A percentile compares a stretch with the other conserved stretches of the same genome.
phyloP scores from a whole-genome alignment of 2,888 invertebrate genomes.

The Caenorhabditis angaria region DNA sequence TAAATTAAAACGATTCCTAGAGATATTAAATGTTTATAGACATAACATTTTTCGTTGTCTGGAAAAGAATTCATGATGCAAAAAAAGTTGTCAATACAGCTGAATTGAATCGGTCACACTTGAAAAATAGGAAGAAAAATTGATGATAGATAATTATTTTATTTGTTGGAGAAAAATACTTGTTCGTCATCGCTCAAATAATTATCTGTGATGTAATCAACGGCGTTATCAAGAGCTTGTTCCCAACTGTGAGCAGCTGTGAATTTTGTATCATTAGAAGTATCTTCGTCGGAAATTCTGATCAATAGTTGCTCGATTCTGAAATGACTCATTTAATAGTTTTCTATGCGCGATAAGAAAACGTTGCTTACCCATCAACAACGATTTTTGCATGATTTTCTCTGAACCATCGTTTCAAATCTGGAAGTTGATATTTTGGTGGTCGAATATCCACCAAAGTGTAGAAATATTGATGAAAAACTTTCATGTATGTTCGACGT shows the following conservation, averaged over 20 bases:
- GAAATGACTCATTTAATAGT: constrained; percentile 13
- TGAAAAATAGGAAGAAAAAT: not conserved
- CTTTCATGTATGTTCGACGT: constrained; percentile 48
- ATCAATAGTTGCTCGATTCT: constrained; percentile 46
- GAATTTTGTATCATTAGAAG: constrained; percentile 8
- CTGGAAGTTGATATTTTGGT: constrained; percentile 47
- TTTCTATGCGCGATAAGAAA: not conserved
- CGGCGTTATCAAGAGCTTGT: constrained; percentile 44
- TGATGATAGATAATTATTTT: no score
- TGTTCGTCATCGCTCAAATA: constrained; percentile 55
- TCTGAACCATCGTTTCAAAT: constrained; percentile 47
- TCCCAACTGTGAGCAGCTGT: constrained; percentile 47
- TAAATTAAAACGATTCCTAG: no score
- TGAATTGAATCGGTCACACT: not conserved
- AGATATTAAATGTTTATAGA: no score
- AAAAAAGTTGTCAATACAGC: no score
- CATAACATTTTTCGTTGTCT: no score
- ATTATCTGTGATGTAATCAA: constrained; percentile 47
- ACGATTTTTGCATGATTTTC: constrained; percentile 37
- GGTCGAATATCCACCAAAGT: constrained; percentile 51
- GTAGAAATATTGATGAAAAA: constrained; percentile 59
- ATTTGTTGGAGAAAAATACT: constrained; percentile 32
- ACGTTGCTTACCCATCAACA: constrained; percentile 42
- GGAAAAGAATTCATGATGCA: no score
- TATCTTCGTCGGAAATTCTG: constrained; percentile 12